A percentile compares a stretch with the other conserved stretches of the same genome.
Evolutionary conservation across 2,113 vertebrate species (phyloP).

Genomic region (Gopherus flavomarginatus): DNA sequence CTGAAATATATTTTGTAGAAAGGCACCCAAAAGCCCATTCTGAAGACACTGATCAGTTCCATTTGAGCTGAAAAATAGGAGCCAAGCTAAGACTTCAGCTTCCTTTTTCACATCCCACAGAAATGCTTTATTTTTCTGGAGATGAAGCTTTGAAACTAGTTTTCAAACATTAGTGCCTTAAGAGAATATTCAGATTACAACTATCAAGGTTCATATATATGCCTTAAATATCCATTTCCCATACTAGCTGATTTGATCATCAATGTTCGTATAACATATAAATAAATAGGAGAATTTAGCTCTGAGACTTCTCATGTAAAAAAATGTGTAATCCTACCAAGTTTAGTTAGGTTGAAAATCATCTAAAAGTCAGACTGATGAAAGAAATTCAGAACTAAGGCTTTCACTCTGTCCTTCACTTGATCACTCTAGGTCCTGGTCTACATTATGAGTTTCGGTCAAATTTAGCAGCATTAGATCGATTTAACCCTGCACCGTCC

Average conservation of each 20-base stretch:
- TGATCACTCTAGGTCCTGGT: neutral
- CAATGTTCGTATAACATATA: neutral
- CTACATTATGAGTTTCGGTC: no score
- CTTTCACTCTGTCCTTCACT: neutral
- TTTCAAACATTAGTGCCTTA: conserved; percentile 52
- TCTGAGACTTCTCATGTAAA: neutral
- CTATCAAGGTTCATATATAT: neutral
- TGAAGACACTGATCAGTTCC: neutral
- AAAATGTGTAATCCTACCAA: neutral
- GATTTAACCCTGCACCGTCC: no score
- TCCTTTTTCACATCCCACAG: neutral
- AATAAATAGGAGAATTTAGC: neutral
- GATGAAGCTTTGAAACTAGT: conserved; percentile 22
- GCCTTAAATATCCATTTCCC: neutral
- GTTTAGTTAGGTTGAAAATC: neutral
- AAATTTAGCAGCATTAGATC: no score
- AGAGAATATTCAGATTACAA: neutral
- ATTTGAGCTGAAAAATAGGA: conserved; percentile 33
- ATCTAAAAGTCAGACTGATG: neutral
- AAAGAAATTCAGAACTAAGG: neutral
- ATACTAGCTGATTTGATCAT: neutral
- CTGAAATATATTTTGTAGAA: conserved; percentile 6
- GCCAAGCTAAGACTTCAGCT: conserved; percentile 27
- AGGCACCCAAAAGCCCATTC: neutral
- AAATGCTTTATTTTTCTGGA: neutral